phyloP scores from a whole-genome alignment of 2,888 invertebrate genomes.

The Xestia c-nigrum region DNA sequence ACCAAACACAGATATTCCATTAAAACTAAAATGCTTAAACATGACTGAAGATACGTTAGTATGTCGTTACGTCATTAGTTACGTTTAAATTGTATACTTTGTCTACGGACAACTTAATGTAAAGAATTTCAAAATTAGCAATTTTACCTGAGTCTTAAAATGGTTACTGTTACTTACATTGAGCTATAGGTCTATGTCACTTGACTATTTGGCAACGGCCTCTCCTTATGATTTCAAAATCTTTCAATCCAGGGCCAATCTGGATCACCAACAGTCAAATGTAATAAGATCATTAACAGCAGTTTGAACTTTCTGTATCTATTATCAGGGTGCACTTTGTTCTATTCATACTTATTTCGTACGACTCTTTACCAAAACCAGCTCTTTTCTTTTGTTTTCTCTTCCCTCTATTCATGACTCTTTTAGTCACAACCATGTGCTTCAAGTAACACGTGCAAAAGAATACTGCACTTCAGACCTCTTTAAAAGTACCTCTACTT shows the following conservation, averaged over 20 bases:
- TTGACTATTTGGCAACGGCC: no score
- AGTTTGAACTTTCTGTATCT: neutral
- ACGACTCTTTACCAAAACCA: neutral
- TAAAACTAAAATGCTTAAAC: slow-evolving; percentile 22
- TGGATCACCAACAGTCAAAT: no score
- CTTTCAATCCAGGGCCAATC: no score
- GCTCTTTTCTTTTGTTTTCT: neutral
- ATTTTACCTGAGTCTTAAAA: neutral
- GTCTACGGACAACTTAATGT: neutral
- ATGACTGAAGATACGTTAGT: neutral
- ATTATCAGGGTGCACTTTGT: neutral
- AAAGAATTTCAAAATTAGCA: neutral
- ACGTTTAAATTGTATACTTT: neutral
- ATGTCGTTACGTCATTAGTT: neutral
- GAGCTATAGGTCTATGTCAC: no score
- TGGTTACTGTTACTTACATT: neutral
- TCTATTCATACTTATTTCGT: neutral
- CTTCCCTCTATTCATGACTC: neutral
- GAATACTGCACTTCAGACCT: neutral
- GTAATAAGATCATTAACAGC: no score
- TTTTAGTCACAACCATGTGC: neutral
- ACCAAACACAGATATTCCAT: slow-evolving; percentile 20
- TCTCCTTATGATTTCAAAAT: no score
- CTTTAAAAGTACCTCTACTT: neutral
- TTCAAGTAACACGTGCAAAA: neutral